phyloP scores from a whole-genome alignment of 2,888 invertebrate species.

The Liopterus haemorrhoidalis region DNA sequence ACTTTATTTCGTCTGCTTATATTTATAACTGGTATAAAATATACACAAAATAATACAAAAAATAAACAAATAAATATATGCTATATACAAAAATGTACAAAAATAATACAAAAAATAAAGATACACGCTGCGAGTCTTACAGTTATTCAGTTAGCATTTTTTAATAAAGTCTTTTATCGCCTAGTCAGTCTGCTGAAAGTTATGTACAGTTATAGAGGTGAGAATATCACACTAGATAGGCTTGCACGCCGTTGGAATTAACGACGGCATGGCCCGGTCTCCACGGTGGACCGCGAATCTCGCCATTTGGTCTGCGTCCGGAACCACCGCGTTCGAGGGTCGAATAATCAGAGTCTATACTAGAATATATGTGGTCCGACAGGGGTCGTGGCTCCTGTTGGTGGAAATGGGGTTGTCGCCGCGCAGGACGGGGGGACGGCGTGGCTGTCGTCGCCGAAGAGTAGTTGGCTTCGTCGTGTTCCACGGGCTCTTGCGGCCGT shows the following conservation, averaged over 20 bases:
- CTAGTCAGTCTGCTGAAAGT: slow-evolving; percentile 19
- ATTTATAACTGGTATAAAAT: slow-evolving; percentile 46
- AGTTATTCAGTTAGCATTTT: slow-evolving; percentile 22
- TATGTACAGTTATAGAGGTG: slow-evolving; percentile 4
- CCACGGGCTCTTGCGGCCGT: slow-evolving; percentile 43
- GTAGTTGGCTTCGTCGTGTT: slow-evolving; percentile 56
- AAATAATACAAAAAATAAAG: slow-evolving; percentile 43
- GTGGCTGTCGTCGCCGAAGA: slow-evolving; percentile 62
- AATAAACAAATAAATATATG: slow-evolving; percentile 46
- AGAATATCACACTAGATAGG: slow-evolving; percentile 63
- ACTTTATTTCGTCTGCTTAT: slow-evolving; percentile 43
- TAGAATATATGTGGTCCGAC: slow-evolving; percentile 84
- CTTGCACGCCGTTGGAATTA: slow-evolving; percentile 52
- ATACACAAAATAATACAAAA: slow-evolving; percentile 47
- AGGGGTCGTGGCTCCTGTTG: slow-evolving; percentile 60
- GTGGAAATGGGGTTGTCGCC: slow-evolving; percentile 31
- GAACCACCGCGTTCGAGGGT: slow-evolving; percentile 66
- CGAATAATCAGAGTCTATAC: slow-evolving; percentile 84
- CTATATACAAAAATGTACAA: slow-evolving; percentile 48
- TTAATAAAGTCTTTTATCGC: slow-evolving; percentile 20
- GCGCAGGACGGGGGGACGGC: slow-evolving; percentile 52
- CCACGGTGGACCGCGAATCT: slow-evolving; percentile 50
- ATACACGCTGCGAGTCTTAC: slow-evolving; percentile 28
- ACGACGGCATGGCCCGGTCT: slow-evolving; percentile 47
- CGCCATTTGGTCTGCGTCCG: slow-evolving; percentile 10